A percentile compares a stretch with the other conserved stretches of the same genome.
Evolutionary conservation across 2,113 vertebrate species (phyloP).

Genomic region (Psephotus haematonotus): DNA sequence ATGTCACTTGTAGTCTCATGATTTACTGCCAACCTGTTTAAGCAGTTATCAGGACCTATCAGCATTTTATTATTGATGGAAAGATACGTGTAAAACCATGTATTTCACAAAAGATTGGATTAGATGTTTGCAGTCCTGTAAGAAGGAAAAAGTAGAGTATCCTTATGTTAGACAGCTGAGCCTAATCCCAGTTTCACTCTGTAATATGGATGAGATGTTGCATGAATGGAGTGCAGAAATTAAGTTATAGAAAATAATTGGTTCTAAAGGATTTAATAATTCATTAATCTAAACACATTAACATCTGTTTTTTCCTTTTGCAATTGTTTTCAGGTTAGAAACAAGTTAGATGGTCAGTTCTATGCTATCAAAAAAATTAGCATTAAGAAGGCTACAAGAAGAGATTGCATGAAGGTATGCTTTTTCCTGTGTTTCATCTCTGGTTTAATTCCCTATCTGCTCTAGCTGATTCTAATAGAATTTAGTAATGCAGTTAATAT

Average conservation of each 20-base stretch:
- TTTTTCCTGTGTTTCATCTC: background rate
- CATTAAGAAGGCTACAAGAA: constrained; percentile 89
- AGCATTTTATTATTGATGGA: background rate
- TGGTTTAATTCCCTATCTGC: background rate
- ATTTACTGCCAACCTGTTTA: background rate
- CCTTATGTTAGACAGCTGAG: background rate
- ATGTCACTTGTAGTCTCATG: background rate
- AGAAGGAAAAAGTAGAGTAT: background rate
- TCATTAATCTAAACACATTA: background rate
- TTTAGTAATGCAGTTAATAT: background rate
- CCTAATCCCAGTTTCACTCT: background rate
- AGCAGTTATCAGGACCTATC: background rate
- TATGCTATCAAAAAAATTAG: constrained; percentile 98
- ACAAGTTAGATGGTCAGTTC: constrained; percentile 93
- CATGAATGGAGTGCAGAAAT: background rate
- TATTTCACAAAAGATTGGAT: background rate
- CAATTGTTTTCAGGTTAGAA: constrained; percentile 83
- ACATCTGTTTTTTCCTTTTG: background rate
- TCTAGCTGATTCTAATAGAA: background rate
- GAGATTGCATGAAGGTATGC: constrained; percentile 93
- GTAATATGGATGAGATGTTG: background rate
- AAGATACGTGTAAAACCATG: background rate
- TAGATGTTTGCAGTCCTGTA: background rate
- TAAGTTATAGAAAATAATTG: background rate
- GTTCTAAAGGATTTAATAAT: background rate